Evolutionary conservation across 1,140 invertebrate genomes (phyloP).

Genomic region (Apis mellifera): DNA sequence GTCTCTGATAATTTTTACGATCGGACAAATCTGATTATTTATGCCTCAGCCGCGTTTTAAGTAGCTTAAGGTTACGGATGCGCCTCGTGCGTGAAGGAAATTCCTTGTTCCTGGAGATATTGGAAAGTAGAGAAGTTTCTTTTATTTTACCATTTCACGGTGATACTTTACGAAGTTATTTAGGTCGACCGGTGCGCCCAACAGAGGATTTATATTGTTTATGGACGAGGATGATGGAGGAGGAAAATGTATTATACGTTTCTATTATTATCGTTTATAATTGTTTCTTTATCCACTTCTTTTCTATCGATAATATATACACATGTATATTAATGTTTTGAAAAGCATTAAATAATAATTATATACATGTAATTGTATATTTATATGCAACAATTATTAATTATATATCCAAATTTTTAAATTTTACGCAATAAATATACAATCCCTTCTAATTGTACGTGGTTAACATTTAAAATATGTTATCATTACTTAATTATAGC

Average conservation of each 20-base stretch:
- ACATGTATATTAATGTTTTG: background rate
- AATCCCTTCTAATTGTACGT: background rate
- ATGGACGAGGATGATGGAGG: no score
- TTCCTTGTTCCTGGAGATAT: slow-evolving; percentile 27
- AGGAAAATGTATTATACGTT: no score
- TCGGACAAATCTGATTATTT: slow-evolving; percentile 46
- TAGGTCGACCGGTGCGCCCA: no score
- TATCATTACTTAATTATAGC: background rate
- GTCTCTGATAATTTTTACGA: slow-evolving; percentile 34
- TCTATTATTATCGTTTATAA: no score
- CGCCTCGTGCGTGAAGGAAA: slow-evolving; percentile 9
- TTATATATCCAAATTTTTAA: background rate
- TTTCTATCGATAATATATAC: no score
- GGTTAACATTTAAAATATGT: background rate
- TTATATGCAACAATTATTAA: no score
- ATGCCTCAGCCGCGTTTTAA: slow-evolving; percentile 33
- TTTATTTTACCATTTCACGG: no score
- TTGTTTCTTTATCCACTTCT: no score
- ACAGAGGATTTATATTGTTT: no score
- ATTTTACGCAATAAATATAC: background rate
- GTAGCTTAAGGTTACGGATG: slow-evolving; percentile 23
- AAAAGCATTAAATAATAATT: background rate
- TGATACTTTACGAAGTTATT: background rate
- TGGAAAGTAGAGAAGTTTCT: background rate
- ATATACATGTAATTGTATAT: no score